Percentiles rank a stretch among this genome's conserved stretches.
Conservation (phyloP, 37 sponge, comb jelly and placozoan species). For the Cliona cf. orientalis region DNA sequence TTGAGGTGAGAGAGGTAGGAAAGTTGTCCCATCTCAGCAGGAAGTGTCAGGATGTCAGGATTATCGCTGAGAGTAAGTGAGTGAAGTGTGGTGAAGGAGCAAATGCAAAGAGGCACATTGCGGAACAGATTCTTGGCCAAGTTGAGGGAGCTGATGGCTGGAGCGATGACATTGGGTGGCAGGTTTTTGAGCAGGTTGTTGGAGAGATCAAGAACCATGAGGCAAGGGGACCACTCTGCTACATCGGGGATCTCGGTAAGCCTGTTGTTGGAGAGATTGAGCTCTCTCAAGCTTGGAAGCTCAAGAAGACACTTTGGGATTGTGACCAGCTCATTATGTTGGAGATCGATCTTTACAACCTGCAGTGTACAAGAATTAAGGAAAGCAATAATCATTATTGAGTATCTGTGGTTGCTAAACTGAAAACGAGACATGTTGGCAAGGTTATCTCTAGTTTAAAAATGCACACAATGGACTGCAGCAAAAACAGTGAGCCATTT, state of each 20-base stretch:
- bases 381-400: too few relatives aligned
- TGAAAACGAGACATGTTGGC: background rate
- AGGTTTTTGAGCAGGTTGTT: constrained; percentile 75
- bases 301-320: constrained; percentile 83
- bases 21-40: constrained; percentile 84
- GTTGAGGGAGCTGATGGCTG: constrained; percentile 73
- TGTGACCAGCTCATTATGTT: constrained; percentile 68
- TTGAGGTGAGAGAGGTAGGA: constrained; percentile 50
- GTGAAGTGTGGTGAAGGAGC: constrained; percentile 72
- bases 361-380: background rate
- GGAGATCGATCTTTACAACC: constrained; percentile 72
- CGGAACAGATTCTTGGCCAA: constrained; percentile 79
- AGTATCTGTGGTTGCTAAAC: too few relatives aligned
- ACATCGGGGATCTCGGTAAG: constrained; percentile 79
- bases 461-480: background rate
- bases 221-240: constrained; percentile 74
- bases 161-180: constrained; percentile 61
- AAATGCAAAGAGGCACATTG: constrained; percentile 76
- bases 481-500: too few relatives aligned
- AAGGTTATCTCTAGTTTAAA: background rate
- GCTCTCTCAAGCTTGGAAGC: constrained; percentile 73
- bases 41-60: constrained; percentile 71
- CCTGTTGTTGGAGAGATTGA: constrained; percentile 81
- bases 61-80: constrained; percentile 71
- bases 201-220: constrained; percentile 77